Conservation (phyloP, 2,888 invertebrate species). For the Amphiduros pacificus region DNA sequence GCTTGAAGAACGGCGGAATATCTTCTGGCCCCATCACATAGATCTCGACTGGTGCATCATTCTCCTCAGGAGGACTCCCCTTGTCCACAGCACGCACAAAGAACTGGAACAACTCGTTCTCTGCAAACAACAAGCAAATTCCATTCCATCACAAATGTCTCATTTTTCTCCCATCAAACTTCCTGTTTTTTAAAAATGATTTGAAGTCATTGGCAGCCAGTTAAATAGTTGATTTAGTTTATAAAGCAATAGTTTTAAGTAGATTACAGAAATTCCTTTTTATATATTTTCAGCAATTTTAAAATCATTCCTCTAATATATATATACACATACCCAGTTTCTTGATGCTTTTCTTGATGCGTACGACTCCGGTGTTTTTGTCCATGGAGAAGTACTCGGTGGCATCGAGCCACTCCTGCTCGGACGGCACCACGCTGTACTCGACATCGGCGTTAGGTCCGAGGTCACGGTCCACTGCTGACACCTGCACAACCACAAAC, state of each 20-base stretch:
- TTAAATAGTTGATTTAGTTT: no score
- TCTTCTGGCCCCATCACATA: slow-evolving; percentile 74
- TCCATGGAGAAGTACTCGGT: slow-evolving; percentile 77
- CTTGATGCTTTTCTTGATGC: slow-evolving; percentile 7
- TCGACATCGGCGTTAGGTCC: slow-evolving; percentile 65
- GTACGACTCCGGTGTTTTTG: slow-evolving; percentile 72
- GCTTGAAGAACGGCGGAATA: slow-evolving; percentile 74
- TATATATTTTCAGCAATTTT: not conserved
- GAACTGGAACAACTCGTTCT: slow-evolving; percentile 73
- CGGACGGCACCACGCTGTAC: slow-evolving; percentile 73
- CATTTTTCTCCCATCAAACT: no score
- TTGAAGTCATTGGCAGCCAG: no score
- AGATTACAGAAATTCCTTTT: no score
- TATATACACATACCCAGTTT: no score
- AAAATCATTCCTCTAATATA: not conserved
- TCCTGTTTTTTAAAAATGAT: no score
- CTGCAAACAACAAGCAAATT: slow-evolving; percentile 13
- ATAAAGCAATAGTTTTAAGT: no score
- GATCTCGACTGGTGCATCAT: slow-evolving; percentile 81
- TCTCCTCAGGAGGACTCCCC: slow-evolving; percentile 71
- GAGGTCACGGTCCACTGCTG: slow-evolving; percentile 44
- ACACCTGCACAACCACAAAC: slow-evolving; percentile 39
- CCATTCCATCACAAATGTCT: no score
- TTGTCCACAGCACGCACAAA: slow-evolving; percentile 86
- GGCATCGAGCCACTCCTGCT: slow-evolving; percentile 62